Base-by-base conservation (phyloP, 1,140 invertebrate species). In the Drosophila athabasca region DNA sequence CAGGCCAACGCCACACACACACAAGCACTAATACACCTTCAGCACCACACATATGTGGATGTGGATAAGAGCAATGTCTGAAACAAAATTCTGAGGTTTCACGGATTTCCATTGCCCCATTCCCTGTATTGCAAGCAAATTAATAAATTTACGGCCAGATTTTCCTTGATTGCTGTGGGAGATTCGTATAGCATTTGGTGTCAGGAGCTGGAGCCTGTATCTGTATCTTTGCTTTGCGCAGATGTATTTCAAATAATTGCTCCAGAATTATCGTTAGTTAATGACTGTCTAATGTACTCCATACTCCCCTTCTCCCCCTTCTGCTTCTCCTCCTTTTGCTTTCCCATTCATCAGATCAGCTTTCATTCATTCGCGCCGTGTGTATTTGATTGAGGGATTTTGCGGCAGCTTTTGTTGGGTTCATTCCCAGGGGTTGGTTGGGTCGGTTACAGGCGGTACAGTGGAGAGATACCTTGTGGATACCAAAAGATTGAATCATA, bases 401-500 rank as follows among this genome's bases (percentile, higher is more conserved):
- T 69, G 66, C 19, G 64, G 66, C 29, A 19, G 17, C 17, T 19
- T 19, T 19, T 19, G 17, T 19, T 19, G 17, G 17, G 17, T 19
- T 19, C 0, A 19, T 0, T 19, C 17, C 17, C 17, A 19, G 17
- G 17, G 17, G 17, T 19, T 19, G 17, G 17, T 19, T 0, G 17
- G 0, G 17, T 19, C 17, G 17, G 17, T 19, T 19, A 19, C 17
- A 1, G 17, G n/a, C n/a, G n/a, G n/a, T n/a, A n/a, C n/a, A n/a
- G n/a, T n/a, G n/a, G n/a, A n/a, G n/a, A n/a, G 17, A 11, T 49
- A n/a, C 66, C 31, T 3, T 8, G 50, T 35, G 31, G 31, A 35
- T 13, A 11, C 31, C 62, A 50, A 69, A 67, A 62, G 60, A 73
- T 64, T 73, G 50, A 73, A 64, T 73, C 68, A 72, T 71, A 71